Conservation (phyloP, 2,113 vertebrate species). For the Psammodynastes pulverulentus region DNA sequence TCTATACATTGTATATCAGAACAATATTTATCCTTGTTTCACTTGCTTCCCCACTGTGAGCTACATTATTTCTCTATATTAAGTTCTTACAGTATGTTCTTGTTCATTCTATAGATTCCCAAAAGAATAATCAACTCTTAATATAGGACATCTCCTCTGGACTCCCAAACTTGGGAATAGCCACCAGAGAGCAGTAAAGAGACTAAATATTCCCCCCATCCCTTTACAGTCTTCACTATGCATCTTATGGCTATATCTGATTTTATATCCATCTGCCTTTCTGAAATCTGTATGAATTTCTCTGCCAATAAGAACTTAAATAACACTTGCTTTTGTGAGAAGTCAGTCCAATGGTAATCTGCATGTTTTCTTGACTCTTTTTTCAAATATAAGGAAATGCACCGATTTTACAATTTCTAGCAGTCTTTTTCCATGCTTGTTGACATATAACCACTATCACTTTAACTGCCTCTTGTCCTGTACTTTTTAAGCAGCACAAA, state of each 20-base stretch:
- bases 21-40: not conserved
- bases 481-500: not conserved
- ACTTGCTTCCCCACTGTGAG: not conserved
- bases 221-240: not conserved
- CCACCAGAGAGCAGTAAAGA: not conserved
- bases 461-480: not conserved
- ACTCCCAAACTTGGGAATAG: not conserved
- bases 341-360: not conserved
- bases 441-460: not conserved
- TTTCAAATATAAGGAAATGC: not conserved
- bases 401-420: not conserved
- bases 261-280: not conserved
- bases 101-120: not conserved
- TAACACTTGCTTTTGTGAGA: not conserved
- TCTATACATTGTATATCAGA: not conserved
- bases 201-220: not conserved
- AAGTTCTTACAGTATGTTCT: not conserved
- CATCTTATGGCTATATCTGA: not conserved
- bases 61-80: not conserved
- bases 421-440: not conserved
- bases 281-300: not conserved
- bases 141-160: not conserved
- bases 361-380: not conserved
- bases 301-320: not conserved
- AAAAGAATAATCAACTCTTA: not conserved